Conservation (phyloP, 2,888 invertebrate genomes). For the Fabriciana adippe region DNA sequence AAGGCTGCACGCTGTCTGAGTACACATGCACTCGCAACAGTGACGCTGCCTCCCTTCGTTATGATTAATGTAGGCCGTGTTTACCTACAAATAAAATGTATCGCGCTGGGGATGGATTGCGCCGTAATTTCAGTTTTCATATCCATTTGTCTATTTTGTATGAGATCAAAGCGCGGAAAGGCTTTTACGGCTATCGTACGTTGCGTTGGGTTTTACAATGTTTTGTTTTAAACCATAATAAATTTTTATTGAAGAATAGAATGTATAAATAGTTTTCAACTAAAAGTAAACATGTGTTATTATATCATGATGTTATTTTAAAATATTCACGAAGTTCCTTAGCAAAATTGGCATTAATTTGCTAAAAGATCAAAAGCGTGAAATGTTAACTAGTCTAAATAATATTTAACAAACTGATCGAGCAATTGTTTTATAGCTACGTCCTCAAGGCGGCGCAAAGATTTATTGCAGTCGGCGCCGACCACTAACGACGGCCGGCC, state of each 20-base stretch:
- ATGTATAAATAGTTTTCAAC: constrained; percentile 5
- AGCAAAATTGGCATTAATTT: constrained; percentile 12
- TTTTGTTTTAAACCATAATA: constrained; percentile 26
- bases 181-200: constrained; percentile 43
- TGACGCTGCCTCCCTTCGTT: constrained; percentile 54
- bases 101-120: constrained; percentile 49
- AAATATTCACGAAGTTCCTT: neutral
- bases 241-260: constrained; percentile 19
- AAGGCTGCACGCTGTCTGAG: constrained; percentile 41
- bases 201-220: constrained; percentile 32
- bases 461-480: constrained; percentile 71
- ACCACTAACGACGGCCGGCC: constrained; percentile 75
- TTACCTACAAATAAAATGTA: constrained; percentile 49
- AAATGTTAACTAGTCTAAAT: constrained; percentile 30
- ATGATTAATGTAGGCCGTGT: constrained; percentile 69
- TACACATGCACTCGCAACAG: constrained; percentile 62
- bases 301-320: too few relatives aligned
- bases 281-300: neutral
- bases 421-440: constrained; percentile 50
- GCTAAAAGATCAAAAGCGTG: neutral
- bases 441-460: constrained; percentile 73
- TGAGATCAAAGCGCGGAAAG: constrained; percentile 57
- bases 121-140: constrained; percentile 62
- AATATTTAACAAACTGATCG: constrained; percentile 49
- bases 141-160: constrained; percentile 63